Evolutionary conservation across 1,140 invertebrate species (phyloP).

Genomic region (Drosophila repleta): DNA sequence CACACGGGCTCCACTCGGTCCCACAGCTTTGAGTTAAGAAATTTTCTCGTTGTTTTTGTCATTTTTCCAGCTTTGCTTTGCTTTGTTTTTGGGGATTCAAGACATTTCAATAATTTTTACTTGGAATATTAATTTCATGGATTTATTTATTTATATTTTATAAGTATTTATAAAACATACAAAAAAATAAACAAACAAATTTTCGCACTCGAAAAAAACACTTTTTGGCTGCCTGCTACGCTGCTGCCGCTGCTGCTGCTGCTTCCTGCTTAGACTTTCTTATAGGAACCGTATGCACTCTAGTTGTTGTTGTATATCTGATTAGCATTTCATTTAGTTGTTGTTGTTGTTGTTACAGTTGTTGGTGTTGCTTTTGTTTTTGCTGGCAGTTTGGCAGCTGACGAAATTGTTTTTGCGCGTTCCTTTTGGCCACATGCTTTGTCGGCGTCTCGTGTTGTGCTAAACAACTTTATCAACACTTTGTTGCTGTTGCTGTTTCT

Average conservation of each 20-base stretch:
- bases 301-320: constrained; percentile 21
- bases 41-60: constrained; percentile 34
- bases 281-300: constrained; percentile 35
- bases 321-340: constrained; percentile 12
- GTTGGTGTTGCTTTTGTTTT: constrained; percentile 14
- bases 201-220: constrained; percentile 30
- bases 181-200: constrained; percentile 36
- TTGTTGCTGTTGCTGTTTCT: constrained; percentile 24
- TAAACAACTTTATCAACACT: constrained; percentile 30
- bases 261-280: constrained; percentile 6
- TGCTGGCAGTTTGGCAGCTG: constrained; percentile 33
- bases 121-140: not conserved
- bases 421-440: constrained; percentile 19
- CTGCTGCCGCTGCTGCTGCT: constrained; percentile 2
- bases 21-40: constrained; percentile 28
- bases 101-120: not conserved
- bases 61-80: constrained; percentile 26
- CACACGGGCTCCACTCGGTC: constrained; percentile 19
- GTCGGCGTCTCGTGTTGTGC: constrained; percentile 25
- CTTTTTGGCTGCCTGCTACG: constrained; percentile 2
- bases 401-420: constrained; percentile 29
- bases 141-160: constrained; percentile 10
- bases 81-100: constrained; percentile 2
- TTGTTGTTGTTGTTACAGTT: not conserved
- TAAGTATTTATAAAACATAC: constrained; percentile 32